Evolutionary conservation across 2,113 vertebrate genomes (phyloP).

Genomic region (Orthonyx spaldingii): DNA sequence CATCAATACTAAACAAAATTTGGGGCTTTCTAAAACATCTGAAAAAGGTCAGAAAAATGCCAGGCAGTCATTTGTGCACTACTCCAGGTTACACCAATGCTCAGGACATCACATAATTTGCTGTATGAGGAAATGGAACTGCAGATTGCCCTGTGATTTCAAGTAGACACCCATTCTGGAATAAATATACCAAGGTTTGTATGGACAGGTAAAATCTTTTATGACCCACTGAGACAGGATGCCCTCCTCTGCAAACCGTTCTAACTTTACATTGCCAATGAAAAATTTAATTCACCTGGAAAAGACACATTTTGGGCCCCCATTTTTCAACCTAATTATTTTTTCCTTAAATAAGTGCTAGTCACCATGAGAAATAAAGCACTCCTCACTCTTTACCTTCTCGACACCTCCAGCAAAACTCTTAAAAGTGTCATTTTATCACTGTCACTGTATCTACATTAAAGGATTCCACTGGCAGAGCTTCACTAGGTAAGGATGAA

Average conservation of each 20-base stretch:
- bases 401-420: background rate
- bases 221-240: background rate
- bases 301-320: background rate
- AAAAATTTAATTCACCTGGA: background rate
- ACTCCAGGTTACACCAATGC: background rate
- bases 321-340: background rate
- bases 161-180: background rate
- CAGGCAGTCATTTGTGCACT: background rate
- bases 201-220: background rate
- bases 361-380: background rate
- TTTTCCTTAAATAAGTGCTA: background rate
- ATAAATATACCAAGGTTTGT: background rate
- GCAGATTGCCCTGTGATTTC: background rate
- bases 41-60: background rate
- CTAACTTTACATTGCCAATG: background rate
- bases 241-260: background rate
- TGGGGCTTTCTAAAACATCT: background rate
- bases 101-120: background rate
- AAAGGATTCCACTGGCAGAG: background rate
- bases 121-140: background rate
- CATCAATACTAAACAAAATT: background rate
- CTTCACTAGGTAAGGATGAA: background rate
- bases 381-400: background rate
- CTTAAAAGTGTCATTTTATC: background rate
- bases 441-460: background rate